Percentiles rank a stretch among this genome's conserved stretches.
These are phyloP conservation scores for Gasterosteus aculeatus DNA, from an alignment of 2,113 vertebrate species.

Conservation along the genomic window DNA sequence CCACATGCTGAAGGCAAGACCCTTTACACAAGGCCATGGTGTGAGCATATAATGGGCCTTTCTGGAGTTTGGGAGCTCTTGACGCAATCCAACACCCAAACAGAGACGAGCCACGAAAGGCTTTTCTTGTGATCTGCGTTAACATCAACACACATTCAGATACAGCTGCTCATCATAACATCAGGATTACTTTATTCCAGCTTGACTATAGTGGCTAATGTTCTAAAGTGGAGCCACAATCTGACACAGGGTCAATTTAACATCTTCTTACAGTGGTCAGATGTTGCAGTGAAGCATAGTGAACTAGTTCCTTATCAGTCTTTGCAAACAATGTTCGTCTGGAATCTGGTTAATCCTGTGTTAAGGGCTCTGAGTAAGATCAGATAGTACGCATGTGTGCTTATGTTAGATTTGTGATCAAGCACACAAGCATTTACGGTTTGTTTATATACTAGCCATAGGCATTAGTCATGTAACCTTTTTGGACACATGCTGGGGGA, in stretches of 20 bases:
- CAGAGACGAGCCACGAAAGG: slow-evolving; percentile 33
- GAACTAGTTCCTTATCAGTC: slow-evolving; percentile 52
- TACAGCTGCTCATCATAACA: slow-evolving; percentile 33
- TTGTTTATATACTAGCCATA: slow-evolving; percentile 40
- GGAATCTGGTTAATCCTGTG: slow-evolving; percentile 45
- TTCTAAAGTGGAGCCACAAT: slow-evolving; percentile 42
- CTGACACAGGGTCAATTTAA: slow-evolving; percentile 38
- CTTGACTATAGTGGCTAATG: slow-evolving; percentile 32
- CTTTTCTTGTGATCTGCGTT: slow-evolving; percentile 44
- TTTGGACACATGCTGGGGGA: not conserved
- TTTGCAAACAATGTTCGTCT: slow-evolving; percentile 55
- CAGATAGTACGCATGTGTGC: slow-evolving; percentile 35
- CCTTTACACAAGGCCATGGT: slow-evolving; percentile 46
- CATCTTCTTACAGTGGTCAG: slow-evolving; percentile 52
- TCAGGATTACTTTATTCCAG: slow-evolving; percentile 19
- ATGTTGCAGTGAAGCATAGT: slow-evolving; percentile 52
- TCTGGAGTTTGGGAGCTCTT: slow-evolving; percentile 30
- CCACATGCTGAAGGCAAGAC: slow-evolving; percentile 48
- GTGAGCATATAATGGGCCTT: slow-evolving; percentile 56
- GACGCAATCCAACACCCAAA: slow-evolving; percentile 61
- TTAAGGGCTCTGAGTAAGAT: slow-evolving; percentile 51
- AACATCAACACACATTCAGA: slow-evolving; percentile 28
- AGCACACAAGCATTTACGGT: slow-evolving; percentile 19
- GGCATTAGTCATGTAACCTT: slow-evolving; percentile 29
- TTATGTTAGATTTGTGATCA: slow-evolving; percentile 20